phyloP scores from a whole-genome alignment of 2,113 vertebrate genomes.

The Perccottus glenii region DNA sequence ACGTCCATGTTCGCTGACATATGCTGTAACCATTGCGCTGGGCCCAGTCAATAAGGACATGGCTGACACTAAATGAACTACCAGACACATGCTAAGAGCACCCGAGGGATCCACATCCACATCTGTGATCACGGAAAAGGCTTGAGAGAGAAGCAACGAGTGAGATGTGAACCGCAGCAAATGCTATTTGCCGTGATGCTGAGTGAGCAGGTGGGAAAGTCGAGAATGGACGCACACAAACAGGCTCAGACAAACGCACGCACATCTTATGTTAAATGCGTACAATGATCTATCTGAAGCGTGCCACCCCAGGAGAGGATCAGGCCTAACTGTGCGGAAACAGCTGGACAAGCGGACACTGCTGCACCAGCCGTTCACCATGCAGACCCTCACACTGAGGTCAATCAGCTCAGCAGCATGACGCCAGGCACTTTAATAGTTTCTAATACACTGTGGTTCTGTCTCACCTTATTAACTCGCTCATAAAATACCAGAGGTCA shows the following conservation, averaged over 20 bases:
- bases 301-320: slow-evolving; percentile 14
- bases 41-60: slow-evolving; percentile 28
- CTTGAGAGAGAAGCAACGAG: background rate
- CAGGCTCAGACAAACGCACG: slow-evolving; percentile 11
- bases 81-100: slow-evolving; percentile 25
- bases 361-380: background rate
- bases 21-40: slow-evolving; percentile 50
- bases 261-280: slow-evolving; percentile 3
- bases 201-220: slow-evolving; percentile 47
- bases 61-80: slow-evolving; percentile 58
- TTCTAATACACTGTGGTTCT: slow-evolving; percentile 3
- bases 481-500: slow-evolving; percentile 27
- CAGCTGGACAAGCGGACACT: slow-evolving; percentile 3
- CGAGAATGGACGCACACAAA: slow-evolving; percentile 18
- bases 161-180: slow-evolving; percentile 21
- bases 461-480: slow-evolving; percentile 47
- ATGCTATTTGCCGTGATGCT: slow-evolving; percentile 34
- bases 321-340: slow-evolving; percentile 26
- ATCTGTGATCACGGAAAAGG: slow-evolving; percentile 31
- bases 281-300: background rate
- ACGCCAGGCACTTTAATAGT: slow-evolving; percentile 30
- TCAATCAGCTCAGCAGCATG: slow-evolving; percentile 30
- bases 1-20: slow-evolving; percentile 28
- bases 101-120: slow-evolving; percentile 37
- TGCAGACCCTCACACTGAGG: slow-evolving; percentile 22